phyloP scores from a whole-genome alignment of 2,797 vertebrate genomes.

The Acestrorhynchus altus region DNA sequence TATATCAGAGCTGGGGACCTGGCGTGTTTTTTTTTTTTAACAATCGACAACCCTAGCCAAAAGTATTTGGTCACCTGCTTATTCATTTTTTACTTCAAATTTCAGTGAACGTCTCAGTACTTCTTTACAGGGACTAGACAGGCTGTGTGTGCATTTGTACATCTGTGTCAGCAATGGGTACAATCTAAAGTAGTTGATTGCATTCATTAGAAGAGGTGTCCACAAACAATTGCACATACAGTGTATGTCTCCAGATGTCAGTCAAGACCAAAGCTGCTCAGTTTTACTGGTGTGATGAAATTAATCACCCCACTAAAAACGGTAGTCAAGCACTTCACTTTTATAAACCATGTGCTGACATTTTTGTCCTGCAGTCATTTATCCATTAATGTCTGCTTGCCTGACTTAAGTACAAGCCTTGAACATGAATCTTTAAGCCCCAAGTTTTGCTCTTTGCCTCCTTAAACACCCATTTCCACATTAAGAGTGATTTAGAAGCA shows the following conservation, averaged over 20 bases:
- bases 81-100: too few relatives aligned
- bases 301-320: slow-evolving; percentile 1
- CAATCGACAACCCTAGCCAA: too few relatives aligned
- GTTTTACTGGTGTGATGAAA: neutral
- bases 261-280: neutral
- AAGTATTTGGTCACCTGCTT: too few relatives aligned
- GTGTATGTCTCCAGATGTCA: neutral
- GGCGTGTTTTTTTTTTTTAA: too few relatives aligned
- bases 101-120: too few relatives aligned
- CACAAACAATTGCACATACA: neutral
- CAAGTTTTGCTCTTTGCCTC: slow-evolving; percentile 18
- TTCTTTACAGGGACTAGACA: too few relatives aligned
- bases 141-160: too few relatives aligned
- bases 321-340: neutral
- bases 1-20: too few relatives aligned
- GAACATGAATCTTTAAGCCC: slow-evolving; percentile 11
- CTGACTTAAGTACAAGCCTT: neutral
- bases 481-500: slow-evolving; percentile 32
- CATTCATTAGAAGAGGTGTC: too few relatives aligned
- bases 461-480: slow-evolving; percentile 30
- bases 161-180: too few relatives aligned
- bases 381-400: neutral
- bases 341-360: slow-evolving; percentile 26
- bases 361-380: neutral
- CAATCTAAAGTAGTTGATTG: too few relatives aligned